phyloP scores from a whole-genome alignment of 1,140 invertebrate species.

The Wiebesia pumilae region DNA sequence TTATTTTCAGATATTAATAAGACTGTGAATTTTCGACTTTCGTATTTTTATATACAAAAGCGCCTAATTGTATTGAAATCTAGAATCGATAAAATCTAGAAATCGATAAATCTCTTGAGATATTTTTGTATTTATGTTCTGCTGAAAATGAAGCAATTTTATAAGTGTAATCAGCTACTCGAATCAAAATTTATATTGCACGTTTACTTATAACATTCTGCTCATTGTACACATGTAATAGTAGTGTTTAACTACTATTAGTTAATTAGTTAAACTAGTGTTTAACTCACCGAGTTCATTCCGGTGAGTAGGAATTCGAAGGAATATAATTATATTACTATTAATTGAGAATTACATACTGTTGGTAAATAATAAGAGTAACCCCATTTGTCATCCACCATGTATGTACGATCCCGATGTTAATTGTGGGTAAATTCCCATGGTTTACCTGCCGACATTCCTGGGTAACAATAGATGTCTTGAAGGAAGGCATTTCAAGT shows the following conservation, averaged over 20 bases:
- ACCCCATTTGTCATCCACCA: constrained; percentile 67
- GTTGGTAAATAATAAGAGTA: constrained; percentile 72
- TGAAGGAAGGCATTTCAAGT: constrained; percentile 68
- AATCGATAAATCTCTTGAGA: neutral
- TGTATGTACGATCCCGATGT: constrained; percentile 56
- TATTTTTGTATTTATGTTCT: neutral
- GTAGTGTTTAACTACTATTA: too few species aligned
- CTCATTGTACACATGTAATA: neutral
- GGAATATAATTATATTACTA: constrained; percentile 66
- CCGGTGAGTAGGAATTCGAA: neutral
- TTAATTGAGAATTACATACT: constrained; percentile 67
- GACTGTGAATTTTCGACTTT: too few species aligned
- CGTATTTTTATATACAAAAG: too few species aligned
- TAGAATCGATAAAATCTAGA: neutral
- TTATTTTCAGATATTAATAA: neutral
- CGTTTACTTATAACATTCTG: neutral
- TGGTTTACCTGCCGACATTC: constrained; percentile 66
- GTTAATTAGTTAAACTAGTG: too few species aligned
- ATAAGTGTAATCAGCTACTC: neutral
- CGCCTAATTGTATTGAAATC: neutral
- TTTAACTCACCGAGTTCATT: neutral
- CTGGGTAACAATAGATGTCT: constrained; percentile 71
- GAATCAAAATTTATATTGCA: neutral
- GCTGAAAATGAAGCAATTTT: neutral
- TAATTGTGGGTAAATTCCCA: constrained; percentile 77